Evolutionary conservation across 2,113 vertebrate species (phyloP).

Genomic region (Mobula birostris): DNA sequence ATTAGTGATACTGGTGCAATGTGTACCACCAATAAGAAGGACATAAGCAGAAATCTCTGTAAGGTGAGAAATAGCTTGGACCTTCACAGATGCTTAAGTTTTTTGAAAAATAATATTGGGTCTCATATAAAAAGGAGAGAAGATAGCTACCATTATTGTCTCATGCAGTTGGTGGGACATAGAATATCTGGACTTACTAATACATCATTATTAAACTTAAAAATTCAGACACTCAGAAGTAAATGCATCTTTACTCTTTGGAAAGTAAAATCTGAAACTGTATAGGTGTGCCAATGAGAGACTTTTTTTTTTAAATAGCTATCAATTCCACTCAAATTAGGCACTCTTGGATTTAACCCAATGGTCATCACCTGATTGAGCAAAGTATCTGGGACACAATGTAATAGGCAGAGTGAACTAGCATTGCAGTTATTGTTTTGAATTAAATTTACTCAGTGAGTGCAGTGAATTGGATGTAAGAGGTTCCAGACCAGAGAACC

Average conservation of each 20-base stretch:
- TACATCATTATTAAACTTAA: not conserved
- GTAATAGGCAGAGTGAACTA: not conserved
- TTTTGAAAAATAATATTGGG: not conserved
- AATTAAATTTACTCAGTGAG: not conserved
- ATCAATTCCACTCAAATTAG: not conserved
- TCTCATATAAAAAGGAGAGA: not conserved
- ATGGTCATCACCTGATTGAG: not conserved
- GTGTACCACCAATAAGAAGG: no score
- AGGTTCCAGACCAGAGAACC: not conserved
- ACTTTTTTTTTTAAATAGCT: not conserved
- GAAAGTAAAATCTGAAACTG: no score
- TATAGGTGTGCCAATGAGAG: not conserved
- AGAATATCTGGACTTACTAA: not conserved
- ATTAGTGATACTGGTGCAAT: no score
- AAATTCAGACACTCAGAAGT: no score
- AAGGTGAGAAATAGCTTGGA: not conserved
- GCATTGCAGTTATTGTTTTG: not conserved
- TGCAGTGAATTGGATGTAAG: not conserved
- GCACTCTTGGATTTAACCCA: not conserved
- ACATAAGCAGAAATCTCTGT: no score
- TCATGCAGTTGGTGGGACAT: not conserved
- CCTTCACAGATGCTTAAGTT: not conserved
- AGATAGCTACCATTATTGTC: not conserved
- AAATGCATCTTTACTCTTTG: no score
- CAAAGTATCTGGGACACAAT: not conserved